Conservation (phyloP, 2,797 vertebrate species). For the Hydrophis major region DNA sequence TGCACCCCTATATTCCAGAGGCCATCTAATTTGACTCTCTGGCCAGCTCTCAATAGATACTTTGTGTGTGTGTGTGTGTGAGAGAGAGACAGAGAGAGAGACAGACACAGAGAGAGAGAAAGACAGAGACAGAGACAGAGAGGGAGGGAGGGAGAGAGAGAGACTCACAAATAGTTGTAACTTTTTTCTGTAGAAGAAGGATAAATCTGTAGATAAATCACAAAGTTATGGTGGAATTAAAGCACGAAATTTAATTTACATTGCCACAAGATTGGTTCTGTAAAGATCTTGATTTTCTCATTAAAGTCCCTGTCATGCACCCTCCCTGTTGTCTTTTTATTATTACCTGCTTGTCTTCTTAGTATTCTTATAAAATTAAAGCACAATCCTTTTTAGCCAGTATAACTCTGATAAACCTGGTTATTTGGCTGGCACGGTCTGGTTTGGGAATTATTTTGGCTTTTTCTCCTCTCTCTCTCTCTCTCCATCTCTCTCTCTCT, state of each 20-base stretch:
- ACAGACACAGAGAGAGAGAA: too few species aligned
- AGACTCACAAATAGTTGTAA: background rate
- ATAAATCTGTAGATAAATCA: background rate
- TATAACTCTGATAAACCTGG: background rate
- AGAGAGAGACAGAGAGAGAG: too few species aligned
- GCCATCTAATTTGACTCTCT: background rate
- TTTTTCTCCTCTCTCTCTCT: background rate
- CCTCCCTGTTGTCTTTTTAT: background rate
- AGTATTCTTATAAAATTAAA: background rate
- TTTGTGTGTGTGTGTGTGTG: too few species aligned
- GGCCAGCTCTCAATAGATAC: background rate
- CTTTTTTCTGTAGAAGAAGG: background rate
- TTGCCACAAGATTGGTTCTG: background rate
- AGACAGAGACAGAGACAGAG: too few species aligned
- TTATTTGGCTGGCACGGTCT: background rate
- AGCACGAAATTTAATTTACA: background rate
- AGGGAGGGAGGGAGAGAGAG: background rate
- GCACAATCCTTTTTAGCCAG: background rate
- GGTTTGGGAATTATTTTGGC: background rate
- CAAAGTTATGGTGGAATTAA: background rate
- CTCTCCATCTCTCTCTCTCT: background rate
- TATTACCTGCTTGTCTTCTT: background rate
- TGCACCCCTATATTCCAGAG: background rate
- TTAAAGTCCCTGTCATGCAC: background rate
- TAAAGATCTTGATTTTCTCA: background rate